Evolutionary conservation across 1,140 invertebrate genomes (phyloP).

Genomic region (Drosophila virilis): DNA sequence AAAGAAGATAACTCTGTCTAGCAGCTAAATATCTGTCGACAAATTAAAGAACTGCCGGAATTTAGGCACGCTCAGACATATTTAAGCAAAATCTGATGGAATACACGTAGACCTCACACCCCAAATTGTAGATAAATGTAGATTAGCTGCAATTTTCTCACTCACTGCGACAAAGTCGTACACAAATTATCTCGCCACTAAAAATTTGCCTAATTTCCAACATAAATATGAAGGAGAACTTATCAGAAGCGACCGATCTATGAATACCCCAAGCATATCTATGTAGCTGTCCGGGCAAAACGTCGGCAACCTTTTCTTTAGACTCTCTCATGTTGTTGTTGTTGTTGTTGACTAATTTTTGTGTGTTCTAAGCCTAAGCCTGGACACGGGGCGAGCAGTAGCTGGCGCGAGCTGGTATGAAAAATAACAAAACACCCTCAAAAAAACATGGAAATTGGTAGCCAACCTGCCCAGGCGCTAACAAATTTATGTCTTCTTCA

Average conservation of each 20-base stretch:
- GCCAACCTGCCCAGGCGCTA: slow-evolving; percentile 68
- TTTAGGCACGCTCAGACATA: not conserved
- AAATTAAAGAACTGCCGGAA: too few relatives aligned
- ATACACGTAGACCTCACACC: not conserved
- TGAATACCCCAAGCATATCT: slow-evolving; percentile 8
- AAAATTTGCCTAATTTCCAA: slow-evolving; percentile 82
- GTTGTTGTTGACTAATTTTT: slow-evolving; percentile 63
- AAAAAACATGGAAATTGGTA: slow-evolving; percentile 43
- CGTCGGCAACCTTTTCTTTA: slow-evolving; percentile 42
- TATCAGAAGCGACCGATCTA: slow-evolving; percentile 71
- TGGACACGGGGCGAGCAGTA: slow-evolving; percentile 46
- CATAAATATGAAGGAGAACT: slow-evolving; percentile 72
- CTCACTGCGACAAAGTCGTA: slow-evolving; percentile 82
- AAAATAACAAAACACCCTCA: slow-evolving; percentile 53
- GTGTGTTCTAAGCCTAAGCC: slow-evolving; percentile 25
- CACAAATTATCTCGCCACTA: slow-evolving; percentile 83
- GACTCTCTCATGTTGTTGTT: not conserved
- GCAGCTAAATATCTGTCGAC: too few relatives aligned
- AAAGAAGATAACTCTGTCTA: too few relatives aligned
- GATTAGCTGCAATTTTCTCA: slow-evolving; percentile 69
- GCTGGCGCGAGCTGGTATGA: slow-evolving; percentile 27
- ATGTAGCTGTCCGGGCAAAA: not conserved
- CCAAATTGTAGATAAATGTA: slow-evolving; percentile 20
- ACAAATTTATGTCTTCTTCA: slow-evolving; percentile 82
- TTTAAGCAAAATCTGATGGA: not conserved